A percentile compares a stretch with the other conserved stretches of the same genome.
Conservation (phyloP, 2,797 vertebrate species). For the Zenarchopterus dispar region DNA sequence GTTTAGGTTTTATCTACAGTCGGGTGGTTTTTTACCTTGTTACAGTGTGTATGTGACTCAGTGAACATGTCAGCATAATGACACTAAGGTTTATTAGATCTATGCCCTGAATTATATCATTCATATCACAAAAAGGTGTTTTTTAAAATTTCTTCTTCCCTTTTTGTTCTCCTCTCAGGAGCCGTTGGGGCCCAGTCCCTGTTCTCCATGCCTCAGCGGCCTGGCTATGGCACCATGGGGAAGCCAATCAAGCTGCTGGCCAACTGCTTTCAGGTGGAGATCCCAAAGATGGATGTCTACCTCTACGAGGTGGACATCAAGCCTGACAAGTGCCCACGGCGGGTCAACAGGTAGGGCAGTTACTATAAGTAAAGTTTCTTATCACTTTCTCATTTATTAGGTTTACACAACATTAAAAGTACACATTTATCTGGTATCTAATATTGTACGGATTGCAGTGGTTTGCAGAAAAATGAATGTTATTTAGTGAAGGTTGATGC, state of each 20-base stretch:
- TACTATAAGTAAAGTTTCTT: neutral
- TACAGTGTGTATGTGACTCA: neutral
- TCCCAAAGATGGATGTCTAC: constrained; percentile 99
- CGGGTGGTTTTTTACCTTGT: neutral
- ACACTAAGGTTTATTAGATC: no score
- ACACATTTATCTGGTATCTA: neutral
- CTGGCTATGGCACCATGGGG: constrained; percentile 99
- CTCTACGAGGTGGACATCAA: constrained; percentile 99
- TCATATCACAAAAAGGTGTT: neutral
- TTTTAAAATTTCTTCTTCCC: neutral
- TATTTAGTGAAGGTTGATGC: constrained; percentile 39
- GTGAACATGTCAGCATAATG: no score
- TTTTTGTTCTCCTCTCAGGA: constrained; percentile 73
- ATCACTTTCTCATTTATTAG: neutral
- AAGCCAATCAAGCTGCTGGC: constrained; percentile 99
- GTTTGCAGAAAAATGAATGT: neutral
- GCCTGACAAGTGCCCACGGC: constrained; percentile 98
- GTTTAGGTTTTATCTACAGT: neutral
- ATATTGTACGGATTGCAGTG: neutral
- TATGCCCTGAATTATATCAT: no score
- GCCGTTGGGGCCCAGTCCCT: constrained; percentile 97
- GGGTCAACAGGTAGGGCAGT: constrained; percentile 92
- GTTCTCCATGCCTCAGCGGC: constrained; percentile 94
- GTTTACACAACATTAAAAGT: neutral
- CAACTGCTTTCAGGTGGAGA: constrained; percentile 99